Evolutionary conservation across 2,797 vertebrate genomes (phyloP).

Genomic region (Lophura swinhoii): DNA sequence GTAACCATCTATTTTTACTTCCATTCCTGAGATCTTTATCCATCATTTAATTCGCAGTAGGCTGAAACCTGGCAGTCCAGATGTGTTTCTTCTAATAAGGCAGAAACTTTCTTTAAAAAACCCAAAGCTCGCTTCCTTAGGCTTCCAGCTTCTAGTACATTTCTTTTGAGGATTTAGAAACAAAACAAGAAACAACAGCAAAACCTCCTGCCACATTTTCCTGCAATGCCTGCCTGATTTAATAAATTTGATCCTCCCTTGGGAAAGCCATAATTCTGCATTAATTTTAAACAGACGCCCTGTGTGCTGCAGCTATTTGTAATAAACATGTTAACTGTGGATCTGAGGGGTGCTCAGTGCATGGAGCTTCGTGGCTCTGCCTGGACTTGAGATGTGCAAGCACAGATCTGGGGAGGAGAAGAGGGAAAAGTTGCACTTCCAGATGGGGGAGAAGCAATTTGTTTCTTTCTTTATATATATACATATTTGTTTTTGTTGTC

Average conservation of each 20-base stretch:
- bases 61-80: neutral
- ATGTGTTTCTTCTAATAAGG: neutral
- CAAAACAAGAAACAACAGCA: neutral
- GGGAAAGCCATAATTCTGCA: neutral
- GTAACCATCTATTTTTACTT: neutral
- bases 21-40: neutral
- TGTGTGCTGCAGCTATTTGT: neutral
- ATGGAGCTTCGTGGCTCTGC: neutral
- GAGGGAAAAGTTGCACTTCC: neutral
- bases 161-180: constrained; percentile 37
- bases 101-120: constrained; percentile 6
- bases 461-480: neutral
- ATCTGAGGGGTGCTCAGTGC: neutral
- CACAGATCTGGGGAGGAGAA: neutral
- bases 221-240: neutral
- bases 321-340: neutral
- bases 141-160: neutral
- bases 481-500: neutral
- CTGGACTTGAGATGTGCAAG: neutral
- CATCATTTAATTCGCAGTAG: neutral
- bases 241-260: neutral
- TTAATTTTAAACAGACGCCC: neutral
- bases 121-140: neutral
- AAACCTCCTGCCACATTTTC: neutral
- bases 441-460: neutral